Evolutionary conservation across 2,888 invertebrate species (phyloP), one percentile per base, ranked within the genome.

Genomic region (Noctua fimbriata): DNA sequence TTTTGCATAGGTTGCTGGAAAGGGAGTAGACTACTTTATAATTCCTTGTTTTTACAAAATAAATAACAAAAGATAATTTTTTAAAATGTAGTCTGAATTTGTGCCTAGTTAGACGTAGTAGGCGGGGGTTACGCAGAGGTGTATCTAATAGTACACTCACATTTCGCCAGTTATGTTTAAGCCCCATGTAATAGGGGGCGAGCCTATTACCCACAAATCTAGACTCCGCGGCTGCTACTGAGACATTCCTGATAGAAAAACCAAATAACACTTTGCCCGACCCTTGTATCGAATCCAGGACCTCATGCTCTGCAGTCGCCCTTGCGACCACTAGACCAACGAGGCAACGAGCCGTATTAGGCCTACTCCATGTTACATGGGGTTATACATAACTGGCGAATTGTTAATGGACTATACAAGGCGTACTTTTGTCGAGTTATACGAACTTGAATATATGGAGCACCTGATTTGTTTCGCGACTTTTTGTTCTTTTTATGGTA

Each of bases 1-100:
- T 84, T 86, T 82, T 84, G 70, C 70, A 81, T 74, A 78, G 69
- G 72, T 71, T 65, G 41, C 65, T 76, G 49, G 49, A 82, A 69
- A 66, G 67, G 79, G 65, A 75, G 73, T 24, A 44, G 63, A 60
- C 28, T 79, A 65, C 18, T 76, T 78, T 79, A n/a, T 24, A 41
- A 14, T 60, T 47, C 7, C 14, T 36, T 73, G 63, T 18, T 65
- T 36, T 41, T 21, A 49, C 12, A 41, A 12, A 24, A 69, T 21
- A 65, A 65, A 65, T 65, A 36, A 21, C 3, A 1, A 4, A 36
- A 12, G 4, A 32, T 1, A 18, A 55, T 41, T 72, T 28, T 41
- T 16, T 47, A 32, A 47, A 73, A n/a, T 0, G 18, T n/a, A 47
- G n/a, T 18, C 16, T 36, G 21, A 21, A 47, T 18, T 60, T 36